These are phyloP conservation scores for Cyclophora punctaria DNA, from an alignment of 2,888 invertebrate species.

Conservation along the genomic window DNA sequence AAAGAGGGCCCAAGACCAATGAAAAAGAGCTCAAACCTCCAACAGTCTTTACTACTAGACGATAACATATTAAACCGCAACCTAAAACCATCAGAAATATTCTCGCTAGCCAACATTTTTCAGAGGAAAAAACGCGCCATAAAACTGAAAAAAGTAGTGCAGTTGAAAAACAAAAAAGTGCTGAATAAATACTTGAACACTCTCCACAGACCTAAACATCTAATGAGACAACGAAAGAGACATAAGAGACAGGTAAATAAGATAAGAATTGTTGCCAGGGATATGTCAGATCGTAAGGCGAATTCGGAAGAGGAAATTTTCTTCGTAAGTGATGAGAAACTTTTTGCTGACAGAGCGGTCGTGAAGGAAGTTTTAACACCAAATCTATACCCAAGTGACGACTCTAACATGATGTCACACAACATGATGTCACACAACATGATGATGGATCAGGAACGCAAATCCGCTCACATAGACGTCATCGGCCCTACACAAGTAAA, in stretches of 20 bases:
- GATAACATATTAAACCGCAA: conserved; percentile 36
- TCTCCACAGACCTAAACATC: conserved; percentile 35
- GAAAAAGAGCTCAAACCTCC: conserved; percentile 10
- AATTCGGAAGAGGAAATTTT: conserved; percentile 46
- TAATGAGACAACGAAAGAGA: conserved; percentile 40
- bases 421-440: too few species aligned
- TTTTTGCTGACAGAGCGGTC: conserved; percentile 41
- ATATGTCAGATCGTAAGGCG: conserved; percentile 22
- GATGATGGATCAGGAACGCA: too few species aligned
- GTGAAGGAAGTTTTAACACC: conserved; percentile 33
- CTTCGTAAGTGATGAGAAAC: conserved; percentile 44
- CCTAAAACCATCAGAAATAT: conserved; percentile 43
- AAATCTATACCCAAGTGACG: conserved; percentile 19
- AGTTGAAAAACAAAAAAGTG: conserved; percentile 40
- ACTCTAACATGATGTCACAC: background rate
- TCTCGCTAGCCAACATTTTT: conserved; percentile 35
- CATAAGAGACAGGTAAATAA: conserved; percentile 50
- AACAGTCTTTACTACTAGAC: conserved; percentile 20
- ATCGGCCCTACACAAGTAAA: conserved; percentile 6
- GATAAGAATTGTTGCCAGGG: conserved; percentile 48
- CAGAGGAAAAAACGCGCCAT: conserved; percentile 41
- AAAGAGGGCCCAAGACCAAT: too few species aligned
- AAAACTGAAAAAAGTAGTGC: conserved; percentile 35
- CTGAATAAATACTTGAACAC: conserved; percentile 44
- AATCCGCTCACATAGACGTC: conserved; percentile 5